Evolutionary conservation across 1,140 invertebrate genomes (phyloP).

Genomic region (Trichonephila clavata): DNA sequence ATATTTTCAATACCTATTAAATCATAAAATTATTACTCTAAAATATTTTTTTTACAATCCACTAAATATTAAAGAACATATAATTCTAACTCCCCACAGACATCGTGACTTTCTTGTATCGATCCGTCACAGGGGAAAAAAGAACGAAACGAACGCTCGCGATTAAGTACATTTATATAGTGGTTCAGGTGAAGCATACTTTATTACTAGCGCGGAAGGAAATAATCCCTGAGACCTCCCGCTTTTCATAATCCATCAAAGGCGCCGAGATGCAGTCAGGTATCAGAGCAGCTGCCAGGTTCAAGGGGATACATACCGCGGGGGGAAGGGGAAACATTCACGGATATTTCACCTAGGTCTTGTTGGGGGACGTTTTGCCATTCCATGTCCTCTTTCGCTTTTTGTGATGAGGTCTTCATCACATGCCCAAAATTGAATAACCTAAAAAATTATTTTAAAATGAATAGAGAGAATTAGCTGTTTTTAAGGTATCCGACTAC

Average conservation of each 20-base stretch:
- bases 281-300: slow-evolving; percentile 27
- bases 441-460: background rate
- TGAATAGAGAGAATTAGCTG: background rate
- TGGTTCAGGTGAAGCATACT: slow-evolving; percentile 64
- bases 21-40: too few species aligned
- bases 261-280: slow-evolving; percentile 41
- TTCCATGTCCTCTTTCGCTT: background rate
- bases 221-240: slow-evolving; percentile 52
- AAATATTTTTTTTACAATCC: too few species aligned
- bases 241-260: slow-evolving; percentile 61
- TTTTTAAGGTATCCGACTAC: too few species aligned
- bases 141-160: background rate
- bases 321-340: background rate
- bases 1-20: too few species aligned
- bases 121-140: slow-evolving; percentile 2
- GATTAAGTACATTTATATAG: slow-evolving; percentile 69
- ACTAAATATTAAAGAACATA: too few species aligned
- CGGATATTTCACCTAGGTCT: slow-evolving; percentile 16
- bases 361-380: background rate
- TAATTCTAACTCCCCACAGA: background rate
- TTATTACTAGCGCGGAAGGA: slow-evolving; percentile 66
- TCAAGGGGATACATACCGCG: background rate
- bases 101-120: slow-evolving; percentile 56
- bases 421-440: background rate
- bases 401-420: background rate